Evolutionary conservation across 1,140 invertebrate genomes (phyloP).

Genomic region (Protaetia brevitarsis): DNA sequence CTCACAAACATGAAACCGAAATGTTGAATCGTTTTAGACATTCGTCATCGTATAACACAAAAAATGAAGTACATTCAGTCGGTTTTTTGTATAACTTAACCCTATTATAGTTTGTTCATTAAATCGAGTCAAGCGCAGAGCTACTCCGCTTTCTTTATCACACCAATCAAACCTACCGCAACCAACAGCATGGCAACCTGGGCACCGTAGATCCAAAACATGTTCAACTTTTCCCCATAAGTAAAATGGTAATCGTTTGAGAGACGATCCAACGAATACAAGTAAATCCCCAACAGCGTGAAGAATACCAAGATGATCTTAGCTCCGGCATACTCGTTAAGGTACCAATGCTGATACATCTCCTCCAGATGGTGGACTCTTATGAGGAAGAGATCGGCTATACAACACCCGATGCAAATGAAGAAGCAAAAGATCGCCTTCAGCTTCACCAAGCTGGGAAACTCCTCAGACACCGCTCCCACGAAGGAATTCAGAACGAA

Average conservation of each 20-base stretch:
- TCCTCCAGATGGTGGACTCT: background rate
- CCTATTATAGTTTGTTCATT: no score
- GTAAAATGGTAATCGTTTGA: slow-evolving; percentile 20
- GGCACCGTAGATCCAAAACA: slow-evolving; percentile 1
- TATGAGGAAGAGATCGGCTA: background rate
- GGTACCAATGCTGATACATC: background rate
- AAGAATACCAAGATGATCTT: background rate
- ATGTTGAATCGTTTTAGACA: no score
- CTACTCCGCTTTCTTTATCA: background rate
- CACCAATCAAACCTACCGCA: background rate
- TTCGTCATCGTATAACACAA: no score
- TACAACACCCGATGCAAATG: background rate
- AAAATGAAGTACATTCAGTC: no score
- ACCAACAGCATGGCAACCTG: slow-evolving; percentile 5
- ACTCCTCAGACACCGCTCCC: slow-evolving; percentile 4
- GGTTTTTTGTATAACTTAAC: no score
- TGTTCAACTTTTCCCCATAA: background rate
- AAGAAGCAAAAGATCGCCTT: background rate
- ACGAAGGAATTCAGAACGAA: slow-evolving; percentile 5
- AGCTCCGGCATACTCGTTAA: background rate
- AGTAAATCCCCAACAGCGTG: background rate
- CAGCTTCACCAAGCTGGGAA: background rate
- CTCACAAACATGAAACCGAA: no score
- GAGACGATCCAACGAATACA: background rate
- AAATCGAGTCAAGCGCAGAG: no score